Base-by-base conservation (phyloP, 2,113 vertebrate genomes). In the Hipposideros armiger region DNA sequence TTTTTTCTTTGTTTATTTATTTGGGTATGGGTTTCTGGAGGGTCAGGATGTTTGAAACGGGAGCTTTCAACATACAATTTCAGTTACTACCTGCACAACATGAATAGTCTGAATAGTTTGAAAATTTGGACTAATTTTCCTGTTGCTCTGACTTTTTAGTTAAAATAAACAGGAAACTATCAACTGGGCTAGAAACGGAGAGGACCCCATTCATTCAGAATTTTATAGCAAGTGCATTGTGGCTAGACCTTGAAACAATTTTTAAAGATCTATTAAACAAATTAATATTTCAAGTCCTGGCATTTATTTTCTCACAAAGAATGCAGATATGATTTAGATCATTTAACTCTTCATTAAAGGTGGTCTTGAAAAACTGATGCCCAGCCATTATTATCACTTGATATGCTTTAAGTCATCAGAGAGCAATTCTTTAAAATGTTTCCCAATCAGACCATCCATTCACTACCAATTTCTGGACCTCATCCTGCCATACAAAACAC, bases 41-140 rank as follows among this genome's bases (percentile, higher is more conserved):
- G 40, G 26, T 73, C 87, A 73, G 70, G n/a, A 19, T 80, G 16
- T 87, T 85, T 92, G 47, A 93, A 92, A 83, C n/a, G 36, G 15
- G 17, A 85, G 32, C 30, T 92, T 95, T 85, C 26, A 62, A 91
- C 89, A 80, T 66, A 54, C 77, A 91, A 72, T 93, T 94, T 92
- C 72, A 69, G 30, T 82, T 91, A 69, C 7, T 84, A 40, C 26
- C 60, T 72, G 26, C 28, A 20, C 26, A 77, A 80, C n/a, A 81
- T 4, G 16, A 87, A 32, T 73, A 54, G 73, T 30, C 76, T 4
- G 16, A 84, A 32, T 82, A 54, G 77, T n/a, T 81, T 69, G 7
- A 87, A 93, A 62, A 85, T 66, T n/a, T 95, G 32, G 26, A 56
- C 62, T 77, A 10, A 24, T 56, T 90, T 97, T 90, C 42, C 81